Evolutionary conservation across 53 echinoderm and acorn worm species (phyloP), one percentile per base, ranked within the genome.

Genomic region (Hippasteria phrygiana): DNA sequence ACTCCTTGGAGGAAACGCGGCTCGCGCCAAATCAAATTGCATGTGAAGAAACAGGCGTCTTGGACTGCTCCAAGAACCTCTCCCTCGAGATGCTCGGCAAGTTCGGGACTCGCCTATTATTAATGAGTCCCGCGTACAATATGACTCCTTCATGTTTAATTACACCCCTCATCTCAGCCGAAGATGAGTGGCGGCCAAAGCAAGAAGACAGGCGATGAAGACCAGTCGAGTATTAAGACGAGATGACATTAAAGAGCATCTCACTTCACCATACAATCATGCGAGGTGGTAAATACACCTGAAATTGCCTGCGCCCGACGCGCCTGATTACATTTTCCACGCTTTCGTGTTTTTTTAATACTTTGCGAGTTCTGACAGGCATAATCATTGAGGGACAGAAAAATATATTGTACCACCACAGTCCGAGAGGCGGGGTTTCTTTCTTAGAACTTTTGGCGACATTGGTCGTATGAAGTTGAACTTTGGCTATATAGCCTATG

Each of bases 131-230:
- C 67, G 33, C 64, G 7, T 39, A n/a, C 35, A 10, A 16, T 85
- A 53, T 11, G 48, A 53, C 71, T 14, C 85, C 54, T 69, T 85
- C 85, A 71, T 85, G 85, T 85, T 85, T 69, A 11, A 85, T 85
- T 85, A 71, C 85, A 53, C 85, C 38, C 53, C 71, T 71, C 51
- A 65, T 70, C 85, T 71, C 70, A 37, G 26, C 71, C 13, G 11
- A 34, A 69, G 70, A 85, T 71, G 85, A 85, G 53, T 70, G 85
- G 85, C 53, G 71, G 85, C 36, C 9, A 53, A 71, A 50, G 12
- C 85, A 33, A 17, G 71, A 50, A 17, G 85, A 53, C 85, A 85
- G 50, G 34, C 45, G 50, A 85, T 85, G 36, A 71, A 65, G 38
- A 33, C 70, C 41, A 37, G 40, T 64, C 80, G 24, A 79, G 41